Percentiles rank a stretch among this genome's conserved stretches.
Evolutionary conservation across 2,888 invertebrate species (phyloP).

Genomic region (Cephus sareptanus): DNA sequence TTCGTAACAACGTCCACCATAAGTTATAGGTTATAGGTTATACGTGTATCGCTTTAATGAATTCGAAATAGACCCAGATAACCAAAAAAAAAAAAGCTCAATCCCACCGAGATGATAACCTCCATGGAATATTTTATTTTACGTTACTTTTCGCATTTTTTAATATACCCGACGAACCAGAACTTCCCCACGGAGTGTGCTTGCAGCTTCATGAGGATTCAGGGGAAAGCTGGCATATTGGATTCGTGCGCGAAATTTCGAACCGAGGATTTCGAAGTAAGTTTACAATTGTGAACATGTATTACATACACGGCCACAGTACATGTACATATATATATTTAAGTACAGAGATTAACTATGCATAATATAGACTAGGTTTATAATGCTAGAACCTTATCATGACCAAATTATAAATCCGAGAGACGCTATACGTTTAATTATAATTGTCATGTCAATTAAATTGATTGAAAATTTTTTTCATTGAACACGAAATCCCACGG

Average conservation of each 20-base stretch:
- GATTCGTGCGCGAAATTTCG: constrained; percentile 39
- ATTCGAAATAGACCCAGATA: background rate
- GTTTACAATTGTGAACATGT: background rate
- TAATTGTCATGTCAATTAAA: background rate
- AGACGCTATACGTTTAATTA: background rate
- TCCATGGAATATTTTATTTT: background rate
- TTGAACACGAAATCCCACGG: background rate
- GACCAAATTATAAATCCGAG: too few species aligned
- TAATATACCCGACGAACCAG: background rate
- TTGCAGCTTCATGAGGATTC: background rate
- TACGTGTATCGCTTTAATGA: background rate
- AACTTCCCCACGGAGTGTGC: background rate
- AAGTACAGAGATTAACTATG: background rate
- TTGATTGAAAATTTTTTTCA: background rate
- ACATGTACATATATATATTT: background rate
- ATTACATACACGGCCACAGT: background rate
- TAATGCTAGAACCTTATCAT: background rate
- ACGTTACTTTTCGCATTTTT: background rate
- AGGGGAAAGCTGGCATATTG: constrained; percentile 30
- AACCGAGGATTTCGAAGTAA: constrained; percentile 18
- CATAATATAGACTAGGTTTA: background rate
- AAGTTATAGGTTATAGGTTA: background rate
- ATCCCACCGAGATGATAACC: background rate
- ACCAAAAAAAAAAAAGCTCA: background rate
- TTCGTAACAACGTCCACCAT: background rate